These are phyloP conservation scores for Caenorhabditis tropicalis DNA, from an alignment of 1,140 invertebrate species.

Conservation along the genomic window DNA sequence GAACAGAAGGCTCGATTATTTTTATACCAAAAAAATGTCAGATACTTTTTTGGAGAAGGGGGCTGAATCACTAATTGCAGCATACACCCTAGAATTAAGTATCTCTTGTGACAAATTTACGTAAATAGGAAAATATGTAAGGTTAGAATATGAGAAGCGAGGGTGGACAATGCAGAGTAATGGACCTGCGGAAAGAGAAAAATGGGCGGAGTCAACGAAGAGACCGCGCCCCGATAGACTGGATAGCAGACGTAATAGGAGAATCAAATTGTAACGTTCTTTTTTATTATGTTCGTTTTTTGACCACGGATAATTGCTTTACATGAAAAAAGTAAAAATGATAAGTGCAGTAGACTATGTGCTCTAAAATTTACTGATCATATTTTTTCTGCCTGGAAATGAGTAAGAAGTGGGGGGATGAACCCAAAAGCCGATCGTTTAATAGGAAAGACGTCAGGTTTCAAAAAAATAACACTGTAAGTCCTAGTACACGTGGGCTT, in stretches of 20 bases:
- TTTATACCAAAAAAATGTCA: conserved; percentile 13
- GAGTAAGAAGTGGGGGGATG: neutral
- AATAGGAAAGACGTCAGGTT: neutral
- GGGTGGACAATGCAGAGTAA: neutral
- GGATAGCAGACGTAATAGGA: neutral
- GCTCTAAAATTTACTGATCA: neutral
- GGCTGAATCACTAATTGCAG: neutral
- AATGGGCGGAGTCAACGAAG: neutral
- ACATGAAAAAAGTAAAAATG: neutral
- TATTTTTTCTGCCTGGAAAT: too few relatives aligned
- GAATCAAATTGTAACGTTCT: neutral
- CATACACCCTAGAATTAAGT: neutral
- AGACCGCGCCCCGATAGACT: neutral
- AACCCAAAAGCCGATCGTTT: neutral
- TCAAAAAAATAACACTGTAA: conserved; percentile 19
- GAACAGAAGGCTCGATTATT: neutral
- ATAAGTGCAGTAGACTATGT: neutral
- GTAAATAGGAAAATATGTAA: neutral
- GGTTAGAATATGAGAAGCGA: neutral
- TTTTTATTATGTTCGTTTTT: neutral
- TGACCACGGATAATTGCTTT: neutral
- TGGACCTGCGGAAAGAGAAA: neutral
- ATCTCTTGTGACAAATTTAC: neutral
- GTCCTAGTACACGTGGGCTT: neutral
- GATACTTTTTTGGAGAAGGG: neutral